Base-by-base conservation (phyloP, 2,797 vertebrate genomes). In the Micrastur ruficollis region DNA sequence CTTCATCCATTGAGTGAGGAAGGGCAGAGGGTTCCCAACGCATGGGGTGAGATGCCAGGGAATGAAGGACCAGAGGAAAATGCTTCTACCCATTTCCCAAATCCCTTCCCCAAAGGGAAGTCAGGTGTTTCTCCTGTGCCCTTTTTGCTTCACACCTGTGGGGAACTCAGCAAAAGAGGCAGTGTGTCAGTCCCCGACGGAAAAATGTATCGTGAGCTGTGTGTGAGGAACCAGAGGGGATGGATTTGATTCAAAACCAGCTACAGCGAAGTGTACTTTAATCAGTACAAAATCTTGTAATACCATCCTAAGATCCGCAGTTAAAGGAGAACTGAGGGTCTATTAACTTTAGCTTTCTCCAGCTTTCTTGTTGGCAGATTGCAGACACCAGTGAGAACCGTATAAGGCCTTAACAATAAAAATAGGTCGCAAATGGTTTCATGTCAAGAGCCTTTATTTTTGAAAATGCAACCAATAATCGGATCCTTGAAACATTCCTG, bases 341-440 rank as follows among this genome's bases (percentile, higher is more conserved):
- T 96, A 8, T 94, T 96, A 91, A 88, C 76, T 96, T 96, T n/a
- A 87, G 58, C 72, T 96, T 97, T 94, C 72, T 96, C 76, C 81
- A 93, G 36, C 80, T 96, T 95, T 89, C 87, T 80, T 75, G 95
- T 92, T 95, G 83, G 38, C 90, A 81, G 40, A 89, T 92, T 91
- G 46, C 85, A 96, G 96, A 79, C 74, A 89, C 20, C 80, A 90
- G 13, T 40, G 29, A 81, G 88, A 95, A 88, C 92, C 92, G 86
- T 97, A 94, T 89, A 97, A 78, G 88, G 78, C 20, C 61, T 91
- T 91, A 11, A 94, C 94, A 89, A 91, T 88, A 67, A 88, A 93
- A 93, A 88, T 27, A 78, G 18, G 22, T 93, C 2, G 0, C 61
- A 85, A 76, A 32, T 25, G 52, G 38, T 74, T 91, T 96, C 31